Conservation (phyloP, 2,797 vertebrate species). For the Gastrophryne carolinensis region DNA sequence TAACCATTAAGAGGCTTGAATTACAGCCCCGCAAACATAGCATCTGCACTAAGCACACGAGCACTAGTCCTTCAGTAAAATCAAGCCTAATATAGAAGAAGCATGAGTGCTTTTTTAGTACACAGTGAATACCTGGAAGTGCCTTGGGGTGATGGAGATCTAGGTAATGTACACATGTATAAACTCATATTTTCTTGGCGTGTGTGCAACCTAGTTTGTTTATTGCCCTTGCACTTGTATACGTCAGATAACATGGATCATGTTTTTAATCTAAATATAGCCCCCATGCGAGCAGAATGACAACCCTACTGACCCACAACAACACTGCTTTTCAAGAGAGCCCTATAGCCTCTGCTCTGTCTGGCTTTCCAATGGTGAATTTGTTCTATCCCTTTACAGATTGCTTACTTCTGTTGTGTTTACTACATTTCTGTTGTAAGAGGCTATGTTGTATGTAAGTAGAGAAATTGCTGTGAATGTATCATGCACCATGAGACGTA, state of each 20-base stretch:
- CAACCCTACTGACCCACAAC: not conserved
- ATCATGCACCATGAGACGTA: too few relatives aligned
- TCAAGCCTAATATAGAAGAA: conserved; percentile 43
- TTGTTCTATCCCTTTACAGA: not conserved
- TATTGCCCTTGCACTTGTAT: conserved; percentile 54
- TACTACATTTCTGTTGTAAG: not conserved
- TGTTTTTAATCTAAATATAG: conserved; percentile 63
- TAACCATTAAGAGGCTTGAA: conserved; percentile 26
- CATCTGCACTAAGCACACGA: conserved; percentile 33
- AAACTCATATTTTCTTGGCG: conserved; percentile 18
- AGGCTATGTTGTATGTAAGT: conserved; percentile 43
- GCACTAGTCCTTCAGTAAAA: conserved; percentile 31
- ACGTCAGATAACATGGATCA: conserved; percentile 56
- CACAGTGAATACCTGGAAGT: conserved; percentile 80
- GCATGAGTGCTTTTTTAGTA: conserved; percentile 78
- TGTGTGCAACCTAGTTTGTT: conserved; percentile 49
- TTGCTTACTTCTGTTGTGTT: not conserved
- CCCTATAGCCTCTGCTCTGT: not conserved
- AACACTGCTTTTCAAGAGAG: not conserved
- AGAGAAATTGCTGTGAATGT: not conserved
- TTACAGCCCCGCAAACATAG: conserved; percentile 55
- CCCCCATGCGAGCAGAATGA: conserved; percentile 21
- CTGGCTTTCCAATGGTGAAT: not conserved
- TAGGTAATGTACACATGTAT: conserved; percentile 77
- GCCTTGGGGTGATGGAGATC: conserved; percentile 90